These are phyloP conservation scores for Channa argus DNA, from an alignment of 2,113 vertebrate genomes.

Conservation along the genomic window DNA sequence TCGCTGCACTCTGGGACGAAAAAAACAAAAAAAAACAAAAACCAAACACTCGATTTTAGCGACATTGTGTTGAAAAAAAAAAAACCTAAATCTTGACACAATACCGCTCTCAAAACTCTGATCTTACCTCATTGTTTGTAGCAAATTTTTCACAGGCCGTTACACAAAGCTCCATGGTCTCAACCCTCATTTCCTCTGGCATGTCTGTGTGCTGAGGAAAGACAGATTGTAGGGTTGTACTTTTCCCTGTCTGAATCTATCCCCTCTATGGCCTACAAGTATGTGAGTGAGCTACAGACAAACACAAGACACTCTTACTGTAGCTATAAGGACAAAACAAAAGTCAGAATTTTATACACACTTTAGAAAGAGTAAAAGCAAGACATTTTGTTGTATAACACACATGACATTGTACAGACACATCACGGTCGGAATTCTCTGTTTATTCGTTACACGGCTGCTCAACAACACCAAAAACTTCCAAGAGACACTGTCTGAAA, in stretches of 20 bases:
- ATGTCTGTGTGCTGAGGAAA: conserved; percentile 92
- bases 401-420: not conserved
- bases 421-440: too few relatives aligned
- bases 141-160: conserved; percentile 84
- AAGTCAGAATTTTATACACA: too few relatives aligned
- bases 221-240: not conserved
- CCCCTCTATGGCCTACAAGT: not conserved
- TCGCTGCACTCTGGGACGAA: conserved; percentile 89
- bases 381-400: not conserved
- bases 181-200: conserved; percentile 97
- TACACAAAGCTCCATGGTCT: conserved; percentile 98
- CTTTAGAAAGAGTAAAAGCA: not conserved
- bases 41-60: not conserved
- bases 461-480: too few relatives aligned
- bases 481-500: too few relatives aligned
- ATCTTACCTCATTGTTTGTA: conserved; percentile 81
- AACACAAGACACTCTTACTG: not conserved
- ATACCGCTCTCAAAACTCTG: not conserved
- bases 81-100: not conserved
- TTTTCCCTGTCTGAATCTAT: not conserved
- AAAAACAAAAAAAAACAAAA: accelerated
- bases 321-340: too few relatives aligned
- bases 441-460: too few relatives aligned
- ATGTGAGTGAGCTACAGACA: not conserved
- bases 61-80: too few relatives aligned